Base-by-base conservation (phyloP, 2,797 vertebrate genomes). In the Sebastes variabilis region DNA sequence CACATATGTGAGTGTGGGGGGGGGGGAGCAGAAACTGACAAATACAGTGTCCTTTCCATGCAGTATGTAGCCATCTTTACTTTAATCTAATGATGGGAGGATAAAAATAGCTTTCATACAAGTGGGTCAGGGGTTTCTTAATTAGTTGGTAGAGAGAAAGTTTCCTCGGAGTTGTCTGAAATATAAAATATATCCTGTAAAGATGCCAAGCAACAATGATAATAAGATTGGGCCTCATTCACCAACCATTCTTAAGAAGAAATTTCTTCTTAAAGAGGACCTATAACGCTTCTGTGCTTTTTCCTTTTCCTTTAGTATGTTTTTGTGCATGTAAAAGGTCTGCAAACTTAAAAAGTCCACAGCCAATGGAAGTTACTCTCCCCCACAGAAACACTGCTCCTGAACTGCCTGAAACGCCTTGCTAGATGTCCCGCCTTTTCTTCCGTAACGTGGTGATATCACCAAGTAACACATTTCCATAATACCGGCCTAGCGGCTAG, bases 91-190 rank as follows among this genome's bases (percentile, higher is more conserved):
- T 69, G 61, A 59, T 34, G 62, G 65, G 60, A 3, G 12, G 32
- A 73, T 91, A 82, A 83, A 88, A 87, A 90, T 86, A 88, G 58
- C 61, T 69, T 78, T 75, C 64, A 65, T 81, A 54, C 64, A 88
- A 87, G 80, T 89, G 74, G 84, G 80, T 89, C 80, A 81, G 69
- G 62, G 65, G 52, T 61, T 77, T 82, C 58, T 55, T 79, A 29
- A 85, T 79, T 86, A 78, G 65, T 77, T 82, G 59, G 66, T 20
- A 22, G 13, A 61, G 32, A 24, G 49, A 61, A 70, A n/a, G 34
- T 55, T 82, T 60, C 30, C 58, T 56, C 6, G 7, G 38, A 81
- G 34, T 42, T 67, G 32, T 66, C 20, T 36, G 29, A 61, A 66
- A 55, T 58, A 34, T n/a, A 46, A 52, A 56, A 55, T 22, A 3